These are phyloP conservation scores for Tiphia femorata DNA, from an alignment of 2,888 invertebrate genomes.

Conservation along the genomic window DNA sequence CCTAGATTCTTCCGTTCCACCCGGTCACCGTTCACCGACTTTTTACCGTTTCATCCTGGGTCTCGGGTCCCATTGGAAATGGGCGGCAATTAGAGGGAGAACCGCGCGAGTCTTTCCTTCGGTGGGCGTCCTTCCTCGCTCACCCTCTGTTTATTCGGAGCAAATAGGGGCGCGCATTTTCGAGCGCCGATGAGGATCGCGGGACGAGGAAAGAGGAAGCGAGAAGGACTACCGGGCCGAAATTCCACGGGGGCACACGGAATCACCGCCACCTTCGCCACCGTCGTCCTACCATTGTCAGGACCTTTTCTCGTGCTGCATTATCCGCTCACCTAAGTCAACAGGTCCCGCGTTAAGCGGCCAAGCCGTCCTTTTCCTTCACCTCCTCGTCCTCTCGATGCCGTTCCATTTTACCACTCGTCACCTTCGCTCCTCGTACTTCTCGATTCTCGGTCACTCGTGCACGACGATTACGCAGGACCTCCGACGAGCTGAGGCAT, in stretches of 20 bases:
- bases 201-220: conserved; percentile 9
- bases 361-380: neutral
- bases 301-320: conserved; percentile 37
- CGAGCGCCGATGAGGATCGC: conserved; percentile 23
- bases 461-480: no score
- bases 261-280: conserved; percentile 32
- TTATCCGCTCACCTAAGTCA: conserved; percentile 49
- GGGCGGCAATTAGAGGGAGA: conserved; percentile 37
- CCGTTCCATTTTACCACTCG: no score
- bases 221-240: conserved; percentile 28
- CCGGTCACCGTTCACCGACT: no score
- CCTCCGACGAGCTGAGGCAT: no score
- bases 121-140: conserved; percentile 25
- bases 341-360: conserved; percentile 42
- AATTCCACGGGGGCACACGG: conserved; percentile 34
- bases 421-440: no score
- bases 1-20: no score
- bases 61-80: no score
- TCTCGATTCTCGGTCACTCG: neutral
- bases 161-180: conserved; percentile 39
- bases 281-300: conserved; percentile 26
- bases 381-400: neutral
- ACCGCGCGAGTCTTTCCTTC: conserved; percentile 3
- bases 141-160: conserved; percentile 45
- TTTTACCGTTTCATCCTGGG: no score